These are phyloP conservation scores for Microcebus griseorufus DNA, from an alignment of 2,113 vertebrate genomes.

Conservation along the genomic window DNA sequence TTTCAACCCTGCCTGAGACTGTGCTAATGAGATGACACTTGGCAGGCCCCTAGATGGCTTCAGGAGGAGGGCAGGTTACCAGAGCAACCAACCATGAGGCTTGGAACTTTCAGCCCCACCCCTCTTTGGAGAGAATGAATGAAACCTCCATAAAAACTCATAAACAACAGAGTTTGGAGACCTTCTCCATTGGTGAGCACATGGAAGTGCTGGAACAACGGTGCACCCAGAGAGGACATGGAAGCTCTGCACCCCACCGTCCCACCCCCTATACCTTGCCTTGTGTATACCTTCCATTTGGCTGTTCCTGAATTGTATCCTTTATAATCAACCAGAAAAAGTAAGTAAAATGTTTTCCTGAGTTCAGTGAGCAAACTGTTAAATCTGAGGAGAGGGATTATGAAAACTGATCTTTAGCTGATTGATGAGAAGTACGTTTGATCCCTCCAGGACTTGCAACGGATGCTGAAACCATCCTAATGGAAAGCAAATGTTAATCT, in stretches of 20 bases:
- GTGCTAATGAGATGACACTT: not conserved
- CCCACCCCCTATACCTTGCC: not conserved
- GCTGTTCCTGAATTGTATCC: not conserved
- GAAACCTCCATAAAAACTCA: not conserved
- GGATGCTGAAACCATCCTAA: no score
- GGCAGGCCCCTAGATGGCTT: not conserved
- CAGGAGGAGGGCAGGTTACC: not conserved
- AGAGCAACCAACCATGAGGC: not conserved
- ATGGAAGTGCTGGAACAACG: not conserved
- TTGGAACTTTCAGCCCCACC: not conserved
- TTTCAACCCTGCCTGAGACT: not conserved
- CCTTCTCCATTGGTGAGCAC: not conserved
- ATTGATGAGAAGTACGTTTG: not conserved
- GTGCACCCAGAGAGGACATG: not conserved
- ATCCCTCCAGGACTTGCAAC: not conserved
- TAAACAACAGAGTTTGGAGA: not conserved
- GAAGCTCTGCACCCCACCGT: not conserved
- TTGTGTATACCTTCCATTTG: not conserved
- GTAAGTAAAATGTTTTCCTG: not conserved
- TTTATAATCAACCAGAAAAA: not conserved
- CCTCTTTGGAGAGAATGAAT: not conserved
- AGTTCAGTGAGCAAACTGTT: not conserved
- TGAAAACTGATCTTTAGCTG: not conserved
- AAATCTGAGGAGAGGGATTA: not conserved
- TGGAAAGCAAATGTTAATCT: no score